These are phyloP conservation scores for Oxyruncus cristatus DNA, from an alignment of 2,113 vertebrate species.

Conservation along the genomic window DNA sequence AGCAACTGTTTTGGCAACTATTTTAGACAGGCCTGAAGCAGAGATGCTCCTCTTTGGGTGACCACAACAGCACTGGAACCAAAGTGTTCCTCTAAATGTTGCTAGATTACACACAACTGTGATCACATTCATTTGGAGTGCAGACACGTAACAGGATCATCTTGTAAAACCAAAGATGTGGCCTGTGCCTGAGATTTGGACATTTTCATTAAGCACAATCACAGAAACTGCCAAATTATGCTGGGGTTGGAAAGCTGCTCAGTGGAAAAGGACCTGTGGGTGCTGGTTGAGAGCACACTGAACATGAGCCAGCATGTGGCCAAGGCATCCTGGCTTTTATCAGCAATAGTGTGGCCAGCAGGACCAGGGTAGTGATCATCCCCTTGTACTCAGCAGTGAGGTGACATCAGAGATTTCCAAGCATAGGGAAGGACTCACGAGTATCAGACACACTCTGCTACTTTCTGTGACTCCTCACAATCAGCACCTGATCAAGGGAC, in stretches of 20 bases:
- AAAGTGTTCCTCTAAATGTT: background rate
- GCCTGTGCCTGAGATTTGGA: background rate
- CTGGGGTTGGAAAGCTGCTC: background rate
- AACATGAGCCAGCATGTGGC: background rate
- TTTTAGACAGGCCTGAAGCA: background rate
- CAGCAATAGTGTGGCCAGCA: background rate
- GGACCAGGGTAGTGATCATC: background rate
- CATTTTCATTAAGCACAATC: background rate
- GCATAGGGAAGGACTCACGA: background rate
- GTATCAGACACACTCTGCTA: rapidly evolving
- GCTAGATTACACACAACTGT: rapidly evolving
- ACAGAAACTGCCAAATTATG: background rate
- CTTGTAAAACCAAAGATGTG: background rate
- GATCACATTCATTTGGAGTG: background rate
- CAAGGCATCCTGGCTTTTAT: background rate
- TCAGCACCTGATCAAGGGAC: background rate
- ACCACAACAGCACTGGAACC: background rate
- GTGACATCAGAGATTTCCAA: background rate
- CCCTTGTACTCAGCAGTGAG: background rate
- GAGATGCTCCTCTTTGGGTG: background rate
- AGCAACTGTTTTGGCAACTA: background rate
- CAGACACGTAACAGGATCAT: background rate
- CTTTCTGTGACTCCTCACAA: background rate
- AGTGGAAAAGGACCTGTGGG: background rate
- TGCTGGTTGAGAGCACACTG: background rate